Evolutionary conservation across 2,888 invertebrate species (phyloP), one percentile per base, ranked within the genome.

Genomic region (Scaptomyza parva): DNA sequence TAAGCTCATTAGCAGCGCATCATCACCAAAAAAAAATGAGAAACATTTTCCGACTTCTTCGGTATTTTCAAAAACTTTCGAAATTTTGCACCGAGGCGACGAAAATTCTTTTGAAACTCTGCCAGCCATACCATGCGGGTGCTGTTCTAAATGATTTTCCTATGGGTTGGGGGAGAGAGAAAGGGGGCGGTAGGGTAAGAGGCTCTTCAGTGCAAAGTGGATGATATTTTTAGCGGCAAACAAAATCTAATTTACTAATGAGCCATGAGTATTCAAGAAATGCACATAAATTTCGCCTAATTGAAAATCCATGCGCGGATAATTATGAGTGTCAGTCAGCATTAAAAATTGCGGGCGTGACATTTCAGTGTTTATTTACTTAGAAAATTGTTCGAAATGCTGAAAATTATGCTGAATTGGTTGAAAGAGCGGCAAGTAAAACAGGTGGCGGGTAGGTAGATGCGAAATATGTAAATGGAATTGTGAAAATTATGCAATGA

Each of bases 221-320:
- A 44, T 60, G 64, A 55, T 85, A 88, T 83, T 86, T 83, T 83
- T 79, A 83, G 86, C 69, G 55, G 57, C 58, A 51, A 68, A 17
- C 1, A 70, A 77, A 66, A 72, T 76, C 51, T 64, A 76, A 58
- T 88, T 88, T 83, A 88, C 88, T 83, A 88, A 83, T 88, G 88
- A 88, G 82, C 86, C 88, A 58, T 87, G 72, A 68, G 87, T 66
- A 82, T 83, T 79, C 65, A 51, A 58, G 81, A 88, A 84, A 84
- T 78, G 70, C 82, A 77, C 88, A 88, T 88, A 84, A 88, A 88
- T 88, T 85, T 81, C 71, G 88, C 74, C 65, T 73, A 88, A 85
- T 85, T 88, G 83, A 87, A 88, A 78, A 82, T 67, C 76, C 72
- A 85, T 87, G 86, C 74, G 78, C 78, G 87, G 54, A 81, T 78